Conservation (phyloP, 2,797 vertebrate genomes). For the Buphagus erythrorhynchus region DNA sequence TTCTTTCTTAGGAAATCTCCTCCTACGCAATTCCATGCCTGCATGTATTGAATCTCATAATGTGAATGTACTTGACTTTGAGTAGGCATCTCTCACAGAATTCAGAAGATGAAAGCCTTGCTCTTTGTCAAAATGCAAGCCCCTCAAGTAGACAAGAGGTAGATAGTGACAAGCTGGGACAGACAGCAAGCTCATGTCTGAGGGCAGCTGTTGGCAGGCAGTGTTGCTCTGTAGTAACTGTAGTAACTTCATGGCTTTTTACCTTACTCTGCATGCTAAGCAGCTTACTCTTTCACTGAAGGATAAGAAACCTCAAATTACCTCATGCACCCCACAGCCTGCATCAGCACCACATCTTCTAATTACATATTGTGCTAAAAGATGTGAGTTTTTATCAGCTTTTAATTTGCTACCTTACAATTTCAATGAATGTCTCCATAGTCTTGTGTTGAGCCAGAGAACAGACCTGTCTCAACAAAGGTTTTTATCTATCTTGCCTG, state of each 20-base stretch:
- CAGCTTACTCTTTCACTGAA: background rate
- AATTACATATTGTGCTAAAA: background rate
- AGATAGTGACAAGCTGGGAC: background rate
- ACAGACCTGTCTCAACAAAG: background rate
- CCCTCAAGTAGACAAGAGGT: background rate
- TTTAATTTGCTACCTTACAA: background rate
- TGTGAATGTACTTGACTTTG: background rate
- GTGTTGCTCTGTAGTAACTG: background rate
- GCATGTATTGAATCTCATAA: background rate
- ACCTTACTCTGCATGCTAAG: background rate
- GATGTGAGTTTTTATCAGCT: background rate
- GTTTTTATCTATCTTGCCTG: background rate
- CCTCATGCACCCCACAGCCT: background rate
- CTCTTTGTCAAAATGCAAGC: background rate
- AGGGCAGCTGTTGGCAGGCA: background rate
- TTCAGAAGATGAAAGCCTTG: background rate
- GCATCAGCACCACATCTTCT: rapidly evolving
- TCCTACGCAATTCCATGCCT: rapidly evolving
- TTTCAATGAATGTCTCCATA: background rate
- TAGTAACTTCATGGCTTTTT: background rate
- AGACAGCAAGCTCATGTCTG: background rate
- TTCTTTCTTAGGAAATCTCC: background rate
- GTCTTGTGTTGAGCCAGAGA: background rate
- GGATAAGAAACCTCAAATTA: background rate
- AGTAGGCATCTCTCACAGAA: background rate